Evolutionary conservation across 2,797 vertebrate species (phyloP), one percentile per base, ranked within the genome.

Genomic region (Cottoperca gobio): DNA sequence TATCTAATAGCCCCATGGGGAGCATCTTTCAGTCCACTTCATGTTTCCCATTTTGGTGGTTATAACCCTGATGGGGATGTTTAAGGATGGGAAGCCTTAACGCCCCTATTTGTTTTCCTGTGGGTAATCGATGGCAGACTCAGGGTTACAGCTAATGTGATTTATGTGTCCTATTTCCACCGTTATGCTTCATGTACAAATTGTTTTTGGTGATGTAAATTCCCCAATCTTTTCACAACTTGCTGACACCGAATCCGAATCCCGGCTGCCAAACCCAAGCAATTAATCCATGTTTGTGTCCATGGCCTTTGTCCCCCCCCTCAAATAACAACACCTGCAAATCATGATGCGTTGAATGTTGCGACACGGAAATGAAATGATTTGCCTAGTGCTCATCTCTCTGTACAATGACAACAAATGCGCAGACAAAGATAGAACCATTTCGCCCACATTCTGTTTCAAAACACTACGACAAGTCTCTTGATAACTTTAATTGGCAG

Each of bases 111-210:
- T 91, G 90, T 93, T 95, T 91, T 92, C 88, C 89, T 85, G 88
- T 73, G 88, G 90, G 90, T 91, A 94, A 95, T 95, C 93, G 90
- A 95, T 95, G 92, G 90, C 82, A 84, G 91, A 88, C 91, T 88
- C 91, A 84, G 89, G 89, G 92, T 90, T 88, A 86, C 87, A 89
- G 93, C 90, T 93, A 93, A 94, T 93, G 91, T 95, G 94, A 95
- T 95, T 94, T 95, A 95, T 95, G 93, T 84, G 74, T 90, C 87
- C 93, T 89, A 94, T 95, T 94, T 94, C 92, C 84, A 70, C 91
- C 92, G 92, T 93, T 94, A 94, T 94, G 94, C 93, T 91, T 94
- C 92, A 93, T 86, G 91, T 94, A 95, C 91, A 95, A 94, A 93
- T 91, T 90, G 91, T 94, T 93, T 93, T 84, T 83, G 90, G 82